Conservation (phyloP, 2,113 vertebrate species). For the Hippocampus abdominalis region DNA sequence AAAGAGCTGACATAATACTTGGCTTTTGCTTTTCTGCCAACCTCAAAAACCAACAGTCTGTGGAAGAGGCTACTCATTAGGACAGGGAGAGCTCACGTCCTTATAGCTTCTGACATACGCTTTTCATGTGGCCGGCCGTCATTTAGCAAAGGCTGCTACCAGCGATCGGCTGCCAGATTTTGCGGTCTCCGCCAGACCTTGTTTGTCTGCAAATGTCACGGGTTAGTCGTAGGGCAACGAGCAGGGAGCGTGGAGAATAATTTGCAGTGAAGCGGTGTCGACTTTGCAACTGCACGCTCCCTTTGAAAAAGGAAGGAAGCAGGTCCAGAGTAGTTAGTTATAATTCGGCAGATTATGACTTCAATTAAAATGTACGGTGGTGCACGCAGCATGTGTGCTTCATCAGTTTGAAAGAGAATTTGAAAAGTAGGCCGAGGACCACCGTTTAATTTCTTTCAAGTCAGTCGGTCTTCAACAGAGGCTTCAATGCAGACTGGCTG, state of each 20-base stretch:
- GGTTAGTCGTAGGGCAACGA: conserved; percentile 4
- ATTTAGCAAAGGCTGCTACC: conserved; percentile 24
- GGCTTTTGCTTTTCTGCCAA: conserved; percentile 19
- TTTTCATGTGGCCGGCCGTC: conserved; percentile 52
- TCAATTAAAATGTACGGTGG: conserved; percentile 44
- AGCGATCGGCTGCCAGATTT: conserved; percentile 40
- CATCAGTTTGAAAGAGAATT: conserved; percentile 37
- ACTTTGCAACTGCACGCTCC: conserved; percentile 4
- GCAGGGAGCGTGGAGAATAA: conserved; percentile 1
- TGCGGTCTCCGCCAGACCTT: conserved; percentile 20
- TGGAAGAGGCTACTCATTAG: conserved; percentile 43
- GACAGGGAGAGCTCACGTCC: conserved; percentile 42
- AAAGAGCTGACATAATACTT: conserved; percentile 41
- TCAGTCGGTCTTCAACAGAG: conserved; percentile 16
- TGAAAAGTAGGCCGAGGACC: conserved; percentile 8
- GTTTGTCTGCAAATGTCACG: conserved; percentile 31
- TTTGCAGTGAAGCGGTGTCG: not conserved
- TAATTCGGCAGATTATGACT: conserved; percentile 1
- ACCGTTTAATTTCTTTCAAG: conserved; percentile 18
- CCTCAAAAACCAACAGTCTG: conserved; percentile 42
- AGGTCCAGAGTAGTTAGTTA: conserved; percentile 51
- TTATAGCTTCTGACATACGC: conserved; percentile 22
- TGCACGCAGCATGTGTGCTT: conserved; percentile 35
- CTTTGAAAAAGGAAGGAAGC: conserved; percentile 32
- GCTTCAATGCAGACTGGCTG: conserved; percentile 2